Evolutionary conservation across 1,140 invertebrate genomes (phyloP).

Genomic region (Trichonephila clavata): DNA sequence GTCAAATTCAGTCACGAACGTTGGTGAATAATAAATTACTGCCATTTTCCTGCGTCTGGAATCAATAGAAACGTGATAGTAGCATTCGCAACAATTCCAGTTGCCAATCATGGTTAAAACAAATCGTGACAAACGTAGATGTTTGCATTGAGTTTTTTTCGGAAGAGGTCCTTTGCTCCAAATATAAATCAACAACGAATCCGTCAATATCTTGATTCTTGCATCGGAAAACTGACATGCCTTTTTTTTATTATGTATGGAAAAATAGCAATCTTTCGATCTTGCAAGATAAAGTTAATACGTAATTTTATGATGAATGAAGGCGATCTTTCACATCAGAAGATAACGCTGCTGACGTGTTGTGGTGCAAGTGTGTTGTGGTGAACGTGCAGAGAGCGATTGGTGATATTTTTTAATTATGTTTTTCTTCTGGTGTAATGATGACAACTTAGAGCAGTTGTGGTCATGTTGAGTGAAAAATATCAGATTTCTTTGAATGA

Average conservation of each 20-base stretch:
- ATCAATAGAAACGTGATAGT: conserved; percentile 21
- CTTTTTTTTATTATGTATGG: background rate
- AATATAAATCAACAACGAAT: background rate
- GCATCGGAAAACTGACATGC: background rate
- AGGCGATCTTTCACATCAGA: background rate
- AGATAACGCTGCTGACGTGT: background rate
- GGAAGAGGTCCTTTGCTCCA: background rate
- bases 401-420: background rate
- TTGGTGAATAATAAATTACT: background rate
- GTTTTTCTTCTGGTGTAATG: background rate
- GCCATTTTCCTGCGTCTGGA: background rate
- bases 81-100: background rate
- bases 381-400: background rate
- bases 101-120: background rate
- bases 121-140: background rate
- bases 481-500: too few species aligned
- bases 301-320: background rate
- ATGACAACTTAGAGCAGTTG: background rate
- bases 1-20: conserved; percentile 26
- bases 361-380: background rate
- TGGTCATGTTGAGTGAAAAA: too few species aligned
- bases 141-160: background rate
- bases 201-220: background rate
- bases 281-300: background rate
- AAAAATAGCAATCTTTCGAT: background rate